phyloP scores from a whole-genome alignment of 2,797 vertebrate genomes.

The Gobio occitaniae region DNA sequence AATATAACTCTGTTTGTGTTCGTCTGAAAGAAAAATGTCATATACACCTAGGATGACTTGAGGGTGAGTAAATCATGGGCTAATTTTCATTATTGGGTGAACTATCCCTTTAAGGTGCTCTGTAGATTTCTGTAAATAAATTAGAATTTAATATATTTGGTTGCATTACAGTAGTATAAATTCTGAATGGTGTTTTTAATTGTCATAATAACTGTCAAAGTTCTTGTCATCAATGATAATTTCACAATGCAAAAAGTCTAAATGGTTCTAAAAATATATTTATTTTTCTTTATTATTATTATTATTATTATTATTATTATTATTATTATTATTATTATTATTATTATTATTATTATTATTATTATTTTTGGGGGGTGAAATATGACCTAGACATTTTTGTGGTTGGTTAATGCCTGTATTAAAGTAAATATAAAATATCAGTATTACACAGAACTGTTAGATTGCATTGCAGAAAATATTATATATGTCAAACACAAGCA shows the following conservation, averaged over 20 bases:
- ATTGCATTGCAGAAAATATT: neutral
- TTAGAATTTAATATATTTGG: neutral
- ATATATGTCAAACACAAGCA: constrained; percentile 4
- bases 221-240: neutral
- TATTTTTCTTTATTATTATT: neutral
- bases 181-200: neutral
- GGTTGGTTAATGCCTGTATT: neutral
- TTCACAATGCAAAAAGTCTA: neutral
- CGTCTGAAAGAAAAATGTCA: no score
- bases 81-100: no score
- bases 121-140: neutral
- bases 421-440: neutral
- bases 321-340: no score
- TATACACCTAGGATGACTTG: no score
- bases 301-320: neutral
- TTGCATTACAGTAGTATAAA: neutral
- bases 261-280: neutral
- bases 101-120: neutral
- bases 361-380: neutral
- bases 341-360: no score
- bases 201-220: neutral
- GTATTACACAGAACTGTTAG: neutral
- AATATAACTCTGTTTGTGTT: no score
- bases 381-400: neutral
- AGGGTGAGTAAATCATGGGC: no score